Base-by-base conservation (phyloP, 2,888 invertebrate genomes). In the Scaptomyza flava region DNA sequence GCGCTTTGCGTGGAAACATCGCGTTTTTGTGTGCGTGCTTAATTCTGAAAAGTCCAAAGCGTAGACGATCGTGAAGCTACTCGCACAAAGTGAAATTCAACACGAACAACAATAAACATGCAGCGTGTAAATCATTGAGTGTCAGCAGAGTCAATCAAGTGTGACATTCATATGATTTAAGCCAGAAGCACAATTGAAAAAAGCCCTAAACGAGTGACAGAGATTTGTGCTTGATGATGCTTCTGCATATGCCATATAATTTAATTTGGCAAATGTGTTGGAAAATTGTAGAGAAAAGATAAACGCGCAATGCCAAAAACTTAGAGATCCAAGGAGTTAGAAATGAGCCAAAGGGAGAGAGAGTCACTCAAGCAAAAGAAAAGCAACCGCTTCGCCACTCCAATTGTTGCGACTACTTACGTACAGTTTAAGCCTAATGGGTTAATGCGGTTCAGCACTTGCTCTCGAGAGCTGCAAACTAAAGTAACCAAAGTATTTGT, bases 201-300 rank as follows among this genome's bases (percentile, higher is more conserved):
- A 43, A 43, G 56, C 11, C 20, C 41, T 11, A 56, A 65, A 46
- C 42, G 36, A 46, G 36, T 66, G 57, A 46, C 50, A 56, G 50
- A 60, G 70, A 81, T 65, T 64, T 63, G 56, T 59, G 42, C 58
- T 48, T 56, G 38, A 34, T 59, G 34, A 47, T 70, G 23, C 38
- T 67, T 62, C 72, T 60, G 79, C 79, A 68, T 79, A 68, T 76
- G 64, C 77, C 67, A 70, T 82, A 85, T 87, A 72, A 86, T 84
- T 84, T 86, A 82, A 88, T 88, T 83, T 86, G 77, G 76, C 78
- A 88, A 84, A 88, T 84, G 84, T 88, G 83, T 80, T 86, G 84
- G 83, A 88, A 84, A 84, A 88, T 88, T 83, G 81, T 74, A 72
- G 67, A 82, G 73, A 72, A 66, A 75, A 76, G 78, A 68, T 68